These are phyloP conservation scores for Nothura maculosa DNA, from an alignment of 2,797 vertebrate genomes.

Conservation along the genomic window DNA sequence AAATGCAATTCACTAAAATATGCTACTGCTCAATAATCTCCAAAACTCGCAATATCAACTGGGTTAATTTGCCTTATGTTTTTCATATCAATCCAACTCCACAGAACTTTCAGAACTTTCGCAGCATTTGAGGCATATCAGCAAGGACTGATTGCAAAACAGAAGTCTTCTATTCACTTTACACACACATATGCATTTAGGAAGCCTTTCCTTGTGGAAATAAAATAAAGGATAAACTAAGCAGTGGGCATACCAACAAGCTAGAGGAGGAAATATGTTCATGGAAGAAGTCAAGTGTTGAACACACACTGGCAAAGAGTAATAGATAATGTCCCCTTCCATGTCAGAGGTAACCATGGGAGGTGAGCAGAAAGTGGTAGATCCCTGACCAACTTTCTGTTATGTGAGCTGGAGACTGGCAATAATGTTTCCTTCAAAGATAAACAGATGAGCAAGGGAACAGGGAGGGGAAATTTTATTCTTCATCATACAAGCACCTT, in stretches of 20 bases:
- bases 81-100: not conserved
- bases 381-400: not conserved
- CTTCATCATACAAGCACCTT: not conserved
- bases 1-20: not conserved
- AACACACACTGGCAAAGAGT: not conserved
- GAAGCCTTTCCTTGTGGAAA: not conserved
- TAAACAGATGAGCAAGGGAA: not conserved
- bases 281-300: not conserved
- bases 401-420: not conserved
- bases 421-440: not conserved
- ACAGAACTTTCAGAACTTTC: not conserved
- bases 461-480: not conserved
- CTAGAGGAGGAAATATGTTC: slow-evolving; percentile 3
- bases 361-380: not conserved
- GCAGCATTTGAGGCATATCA: not conserved
- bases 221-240: not conserved
- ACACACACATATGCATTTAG: not conserved
- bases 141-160: not conserved
- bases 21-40: not conserved
- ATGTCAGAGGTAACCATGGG: slow-evolving; percentile 10
- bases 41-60: not conserved
- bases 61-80: not conserved
- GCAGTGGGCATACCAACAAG: not conserved
- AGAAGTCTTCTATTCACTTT: not conserved
- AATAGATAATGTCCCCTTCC: slow-evolving; percentile 22